A percentile compares a stretch with the other conserved stretches of the same genome.
Conservation (phyloP, 2,113 vertebrate species). For the Coracopsis vasa region DNA sequence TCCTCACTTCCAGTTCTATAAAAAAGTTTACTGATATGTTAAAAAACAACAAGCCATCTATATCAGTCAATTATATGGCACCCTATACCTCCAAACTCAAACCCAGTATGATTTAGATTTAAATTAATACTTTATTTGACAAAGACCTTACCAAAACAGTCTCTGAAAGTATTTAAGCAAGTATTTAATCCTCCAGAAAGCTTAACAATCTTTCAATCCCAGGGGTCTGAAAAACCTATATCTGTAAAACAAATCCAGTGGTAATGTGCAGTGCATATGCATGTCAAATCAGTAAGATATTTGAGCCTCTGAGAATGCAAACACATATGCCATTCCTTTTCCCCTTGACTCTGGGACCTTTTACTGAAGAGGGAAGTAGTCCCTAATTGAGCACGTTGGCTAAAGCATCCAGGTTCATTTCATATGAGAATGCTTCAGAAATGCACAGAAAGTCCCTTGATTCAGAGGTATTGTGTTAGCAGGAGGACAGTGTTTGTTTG, state of each 20-base stretch:
- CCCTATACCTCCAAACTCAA: not conserved
- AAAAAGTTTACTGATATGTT: not conserved
- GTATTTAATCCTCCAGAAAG: not conserved
- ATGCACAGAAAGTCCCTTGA: not conserved
- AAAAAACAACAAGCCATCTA: not conserved
- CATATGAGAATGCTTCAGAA: not conserved
- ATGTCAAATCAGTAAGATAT: slow-evolving; percentile 32
- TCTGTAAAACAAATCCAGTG: not conserved
- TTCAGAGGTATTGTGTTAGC: not conserved
- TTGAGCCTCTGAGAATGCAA: slow-evolving; percentile 19
- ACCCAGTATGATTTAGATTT: not conserved
- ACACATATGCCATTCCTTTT: not conserved
- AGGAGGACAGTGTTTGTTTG: not conserved
- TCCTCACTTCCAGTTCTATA: not conserved
- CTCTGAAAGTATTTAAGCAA: not conserved
- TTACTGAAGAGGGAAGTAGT: not conserved
- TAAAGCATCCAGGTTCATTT: not conserved
- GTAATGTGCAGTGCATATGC: not conserved
- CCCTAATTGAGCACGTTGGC: not conserved
- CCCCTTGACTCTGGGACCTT: not conserved
- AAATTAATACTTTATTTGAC: not conserved
- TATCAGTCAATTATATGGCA: not conserved
- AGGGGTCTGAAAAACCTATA: not conserved
- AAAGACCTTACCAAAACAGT: not conserved
- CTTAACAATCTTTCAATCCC: not conserved